These are phyloP conservation scores for Botia kubotai DNA, from an alignment of 2,797 vertebrate species.

Conservation along the genomic window DNA sequence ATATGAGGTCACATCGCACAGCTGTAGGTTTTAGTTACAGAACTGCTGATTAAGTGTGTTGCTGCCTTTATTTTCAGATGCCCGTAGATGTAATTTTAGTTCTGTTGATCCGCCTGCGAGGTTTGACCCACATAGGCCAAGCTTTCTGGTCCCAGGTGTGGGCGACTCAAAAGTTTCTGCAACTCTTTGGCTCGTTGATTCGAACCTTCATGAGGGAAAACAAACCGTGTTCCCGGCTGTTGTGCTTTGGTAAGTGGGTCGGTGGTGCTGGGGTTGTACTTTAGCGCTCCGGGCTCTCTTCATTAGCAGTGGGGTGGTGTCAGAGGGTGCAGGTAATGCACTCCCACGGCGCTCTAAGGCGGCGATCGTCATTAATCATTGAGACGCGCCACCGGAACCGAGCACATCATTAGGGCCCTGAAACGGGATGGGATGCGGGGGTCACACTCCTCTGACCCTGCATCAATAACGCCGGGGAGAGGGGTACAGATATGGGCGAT, in stretches of 20 bases:
- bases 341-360: slow-evolving; percentile 1
- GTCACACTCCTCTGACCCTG: slow-evolving; percentile 57
- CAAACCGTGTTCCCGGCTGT: neutral
- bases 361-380: slow-evolving; percentile 54
- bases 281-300: slow-evolving; percentile 23
- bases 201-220: slow-evolving; percentile 5
- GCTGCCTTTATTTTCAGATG: slow-evolving; percentile 20
- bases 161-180: slow-evolving; percentile 5
- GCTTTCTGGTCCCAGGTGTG: slow-evolving; percentile 40
- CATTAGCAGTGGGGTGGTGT: slow-evolving; percentile 53
- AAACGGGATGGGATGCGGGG: slow-evolving; percentile 60
- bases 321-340: slow-evolving; percentile 43
- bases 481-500: neutral
- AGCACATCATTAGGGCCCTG: slow-evolving; percentile 58
- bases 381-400: slow-evolving; percentile 14
- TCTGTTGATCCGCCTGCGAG: neutral
- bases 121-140: slow-evolving; percentile 38
- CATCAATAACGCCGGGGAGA: slow-evolving; percentile 57
- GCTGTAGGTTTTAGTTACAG: slow-evolving; percentile 35
- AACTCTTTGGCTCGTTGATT: slow-evolving; percentile 10
- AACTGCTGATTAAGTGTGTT: slow-evolving; percentile 34
- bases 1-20: neutral
- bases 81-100: slow-evolving; percentile 46
- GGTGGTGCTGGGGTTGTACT: neutral
- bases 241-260: slow-evolving; percentile 47